Base-by-base conservation (phyloP, 2,888 invertebrate genomes). In the Dinocampus coccinellae region DNA sequence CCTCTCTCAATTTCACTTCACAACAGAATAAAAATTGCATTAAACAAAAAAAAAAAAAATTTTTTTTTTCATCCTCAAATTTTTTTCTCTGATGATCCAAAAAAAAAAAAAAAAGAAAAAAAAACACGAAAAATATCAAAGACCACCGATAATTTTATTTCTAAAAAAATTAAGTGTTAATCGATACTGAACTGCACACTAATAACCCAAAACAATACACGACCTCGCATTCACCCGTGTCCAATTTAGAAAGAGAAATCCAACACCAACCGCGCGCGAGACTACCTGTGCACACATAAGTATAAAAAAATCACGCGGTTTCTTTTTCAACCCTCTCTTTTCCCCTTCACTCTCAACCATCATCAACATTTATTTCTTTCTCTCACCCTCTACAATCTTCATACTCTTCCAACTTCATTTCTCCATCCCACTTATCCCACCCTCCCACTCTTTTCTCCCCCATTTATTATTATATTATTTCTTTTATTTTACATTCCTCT, bases 121-220 rank as follows among this genome's bases (percentile, higher is more conserved):
- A 47, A 47, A 47, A 47, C 79, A 76, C n/a, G n/a, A n/a, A n/a
- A n/a, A n/a, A n/a, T n/a, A n/a, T n/a, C n/a, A n/a, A n/a, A n/a
- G n/a, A n/a, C n/a, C n/a, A n/a, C n/a, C n/a, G n/a, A n/a, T n/a
- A n/a, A n/a, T n/a, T n/a, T n/a, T n/a, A n/a, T n/a, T n/a, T n/a
- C n/a, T n/a, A 29, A 29, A 4, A 7, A 79, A 80, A 81, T 78
- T 67, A 75, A 72, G 72, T 73, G 77, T 80, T 80, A 79, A 75
- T 58, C 75, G 66, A 67, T 68, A 65, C 69, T 75, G 74, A 77
- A 78, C 77, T 77, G 77, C 72, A 76, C 71, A 79, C 77, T 81
- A 79, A 80, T 80, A 77, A 76, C 77, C n/a, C 79, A 75, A 79
- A 80, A 78, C 76, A 80, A 77, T 78, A 72, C 75, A 62, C 73